phyloP scores from a whole-genome alignment of 2,113 vertebrate genomes.

The Nannobrachium achirus region DNA sequence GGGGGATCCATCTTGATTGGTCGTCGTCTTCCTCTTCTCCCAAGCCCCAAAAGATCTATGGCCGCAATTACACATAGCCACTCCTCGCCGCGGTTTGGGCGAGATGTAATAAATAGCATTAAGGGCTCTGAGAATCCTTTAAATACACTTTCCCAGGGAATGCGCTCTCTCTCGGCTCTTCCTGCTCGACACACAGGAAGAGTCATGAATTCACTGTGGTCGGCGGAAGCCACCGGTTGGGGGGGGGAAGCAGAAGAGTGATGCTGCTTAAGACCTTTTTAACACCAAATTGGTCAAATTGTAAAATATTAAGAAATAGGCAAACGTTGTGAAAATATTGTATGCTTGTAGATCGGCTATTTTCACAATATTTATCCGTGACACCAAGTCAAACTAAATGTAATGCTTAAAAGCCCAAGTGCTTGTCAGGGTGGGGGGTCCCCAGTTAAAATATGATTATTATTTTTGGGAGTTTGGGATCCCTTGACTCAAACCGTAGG shows the following conservation, averaged over 20 bases:
- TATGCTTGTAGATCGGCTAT: too few species aligned
- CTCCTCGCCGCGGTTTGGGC: conserved; percentile 60
- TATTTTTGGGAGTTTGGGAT: too few species aligned
- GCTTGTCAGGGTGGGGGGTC: too few species aligned
- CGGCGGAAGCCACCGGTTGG: conserved; percentile 49
- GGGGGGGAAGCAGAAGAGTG: conserved; percentile 45
- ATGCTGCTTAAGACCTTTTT: conserved; percentile 73
- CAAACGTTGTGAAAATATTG: too few species aligned
- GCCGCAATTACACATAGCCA: conserved; percentile 73
- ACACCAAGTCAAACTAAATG: too few species aligned
- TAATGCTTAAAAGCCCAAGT: too few species aligned
- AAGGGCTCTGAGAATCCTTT: conserved; percentile 74
- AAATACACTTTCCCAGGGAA: conserved; percentile 66
- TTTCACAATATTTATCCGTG: too few species aligned
- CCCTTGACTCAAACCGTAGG: too few species aligned
- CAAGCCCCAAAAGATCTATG: conserved; percentile 73
- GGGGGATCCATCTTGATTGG: conserved; percentile 77
- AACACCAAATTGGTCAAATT: too few species aligned
- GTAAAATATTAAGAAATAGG: too few species aligned
- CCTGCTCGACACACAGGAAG: conserved; percentile 68
- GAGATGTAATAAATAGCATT: conserved; percentile 78
- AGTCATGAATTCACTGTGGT: conserved; percentile 67
- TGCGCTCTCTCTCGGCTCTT: conserved; percentile 41
- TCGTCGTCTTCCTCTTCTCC: conserved; percentile 63
- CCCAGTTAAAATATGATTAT: too few species aligned